Base-by-base conservation (phyloP, 2,888 invertebrate species). In the Lottia scabra region DNA sequence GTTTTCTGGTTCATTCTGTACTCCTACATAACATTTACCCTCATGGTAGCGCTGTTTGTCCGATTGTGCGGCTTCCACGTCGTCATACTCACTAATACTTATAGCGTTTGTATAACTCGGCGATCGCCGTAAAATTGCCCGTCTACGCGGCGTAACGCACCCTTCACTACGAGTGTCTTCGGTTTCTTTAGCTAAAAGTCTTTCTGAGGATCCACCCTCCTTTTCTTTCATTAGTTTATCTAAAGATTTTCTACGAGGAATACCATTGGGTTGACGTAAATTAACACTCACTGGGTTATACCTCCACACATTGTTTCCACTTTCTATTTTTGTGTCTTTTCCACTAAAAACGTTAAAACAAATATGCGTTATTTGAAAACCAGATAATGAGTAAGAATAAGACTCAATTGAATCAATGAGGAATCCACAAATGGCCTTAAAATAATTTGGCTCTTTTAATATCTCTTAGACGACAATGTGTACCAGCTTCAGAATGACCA, bases 31-130 rank as follows among this genome's bases (percentile, higher is more conserved):
- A 66, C 72, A 76, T 67, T 81, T 80, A 27, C 80, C 83, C 15
- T 81, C 80, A 38, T 77, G 78, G 46, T 77, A 76, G 30, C 80
- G 72, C 30, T 72, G 67, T 68, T 73, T 78, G n/a, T 71, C 70
- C 19, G 66, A 43, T 67, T 67, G 63, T 15, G 65, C 68, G 43
- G 72, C 71, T 23, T 44, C 26, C 6, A 63, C 26, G 19, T 73
- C 73, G 16, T 64, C 45, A 23, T 68, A 70, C 27, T 70, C 46
- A 62, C 71, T 71, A 62, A 76, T 74, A n/a, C 78, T 77, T 26
- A 77, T 72, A 3, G 83, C 83, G 48, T 78, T 77, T 38, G 79
- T 81, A 72, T 83, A 83, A 71, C 83, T 83, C 2, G 83, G 83
- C 19, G 83, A 82, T 15, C 83, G 77, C 44, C 80, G 75, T 44